A percentile compares a stretch with the other conserved stretches of the same genome.
Evolutionary conservation across 2,888 invertebrate genomes (phyloP).

Genomic region (Ophioninae sp.): DNA sequence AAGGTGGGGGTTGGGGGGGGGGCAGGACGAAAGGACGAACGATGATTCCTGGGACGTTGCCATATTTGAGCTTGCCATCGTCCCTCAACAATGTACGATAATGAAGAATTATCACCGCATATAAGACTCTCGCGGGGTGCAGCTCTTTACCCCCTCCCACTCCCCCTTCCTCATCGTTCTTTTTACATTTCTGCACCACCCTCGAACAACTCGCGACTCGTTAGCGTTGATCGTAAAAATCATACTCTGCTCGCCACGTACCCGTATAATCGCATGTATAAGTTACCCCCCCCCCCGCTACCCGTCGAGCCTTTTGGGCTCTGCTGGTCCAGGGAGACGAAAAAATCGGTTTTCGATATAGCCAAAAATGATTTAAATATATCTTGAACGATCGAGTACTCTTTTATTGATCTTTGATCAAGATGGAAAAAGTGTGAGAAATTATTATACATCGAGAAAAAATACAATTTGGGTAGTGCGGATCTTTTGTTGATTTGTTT

Average conservation of each 20-base stretch:
- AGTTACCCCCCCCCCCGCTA: not conserved
- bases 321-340: not conserved
- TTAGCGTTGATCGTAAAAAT: conserved; percentile 79
- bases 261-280: conserved; percentile 53
- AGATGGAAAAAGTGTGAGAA: not conserved
- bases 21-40: conserved; percentile 45
- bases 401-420: not conserved
- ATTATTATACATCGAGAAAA: not conserved
- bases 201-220: conserved; percentile 69
- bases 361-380: not conserved
- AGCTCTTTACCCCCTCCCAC: conserved; percentile 56
- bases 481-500: not conserved
- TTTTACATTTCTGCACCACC: not conserved
- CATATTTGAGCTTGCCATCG: conserved; percentile 43
- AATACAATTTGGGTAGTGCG: not conserved
- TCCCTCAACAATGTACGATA: conserved; percentile 79
- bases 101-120: conserved; percentile 81
- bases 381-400: not conserved
- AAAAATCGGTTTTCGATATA: conserved; percentile 1
- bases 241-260: conserved; percentile 58
- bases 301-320: conserved; percentile 13
- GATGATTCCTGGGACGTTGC: conserved; percentile 50
- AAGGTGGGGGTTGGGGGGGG: conserved; percentile 61
- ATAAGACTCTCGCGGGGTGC: conserved; percentile 72
- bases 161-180: not conserved